These are phyloP conservation scores for Goniozus legneri DNA, from an alignment of 1,140 invertebrate species.

Conservation along the genomic window DNA sequence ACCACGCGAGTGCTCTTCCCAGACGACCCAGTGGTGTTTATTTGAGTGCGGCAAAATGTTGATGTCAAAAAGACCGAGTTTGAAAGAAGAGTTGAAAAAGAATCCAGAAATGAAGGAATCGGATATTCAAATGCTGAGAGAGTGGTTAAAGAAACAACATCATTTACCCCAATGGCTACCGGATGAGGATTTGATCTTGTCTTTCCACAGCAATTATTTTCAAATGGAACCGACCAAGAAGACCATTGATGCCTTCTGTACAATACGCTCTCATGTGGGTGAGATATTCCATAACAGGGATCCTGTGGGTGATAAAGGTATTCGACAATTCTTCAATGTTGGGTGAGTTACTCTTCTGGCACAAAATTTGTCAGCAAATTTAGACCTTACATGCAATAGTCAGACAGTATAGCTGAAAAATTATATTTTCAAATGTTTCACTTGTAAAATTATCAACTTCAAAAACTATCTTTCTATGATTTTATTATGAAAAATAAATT, in stretches of 20 bases:
- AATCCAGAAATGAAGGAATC: conserved; percentile 27
- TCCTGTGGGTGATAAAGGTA: conserved; percentile 24
- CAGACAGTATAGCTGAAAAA: not conserved
- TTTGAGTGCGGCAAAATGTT: too few relatives aligned
- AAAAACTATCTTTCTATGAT: conserved; percentile 52
- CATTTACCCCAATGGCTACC: conserved; percentile 58
- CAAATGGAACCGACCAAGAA: conserved; percentile 58
- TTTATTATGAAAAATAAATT: conserved; percentile 45
- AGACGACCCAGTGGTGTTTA: too few relatives aligned
- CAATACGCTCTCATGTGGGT: conserved; percentile 53
- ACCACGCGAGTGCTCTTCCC: too few relatives aligned
- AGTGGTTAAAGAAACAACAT: conserved; percentile 50
- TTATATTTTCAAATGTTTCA: not conserved
- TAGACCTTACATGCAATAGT: not conserved
- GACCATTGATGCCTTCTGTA: conserved; percentile 60
- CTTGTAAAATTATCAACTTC: conserved; percentile 60
- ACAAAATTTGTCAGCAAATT: not conserved
- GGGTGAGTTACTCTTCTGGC: not conserved
- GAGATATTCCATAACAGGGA: conserved; percentile 57
- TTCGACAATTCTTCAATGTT: not conserved
- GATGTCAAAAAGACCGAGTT: too few relatives aligned
- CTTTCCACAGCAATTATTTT: conserved; percentile 60
- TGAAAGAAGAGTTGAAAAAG: conserved; percentile 30
- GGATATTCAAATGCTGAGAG: conserved; percentile 30
- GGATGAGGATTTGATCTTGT: conserved; percentile 58